Base-by-base conservation (phyloP, 2,113 vertebrate species). In the Hemicordylus capensis region DNA sequence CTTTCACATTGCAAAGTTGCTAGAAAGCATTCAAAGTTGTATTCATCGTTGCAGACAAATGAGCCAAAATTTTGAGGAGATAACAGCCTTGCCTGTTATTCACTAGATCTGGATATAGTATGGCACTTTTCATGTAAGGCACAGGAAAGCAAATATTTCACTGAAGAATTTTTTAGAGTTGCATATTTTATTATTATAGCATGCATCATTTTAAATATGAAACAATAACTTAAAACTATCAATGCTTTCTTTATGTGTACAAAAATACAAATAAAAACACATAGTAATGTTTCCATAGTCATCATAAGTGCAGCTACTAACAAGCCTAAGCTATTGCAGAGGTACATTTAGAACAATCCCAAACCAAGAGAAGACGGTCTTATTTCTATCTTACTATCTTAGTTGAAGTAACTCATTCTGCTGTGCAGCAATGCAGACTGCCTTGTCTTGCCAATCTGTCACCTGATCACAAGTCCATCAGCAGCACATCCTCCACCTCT, bases 11-110 rank as follows among this genome's bases (percentile, higher is more conserved):
- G 95, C 83, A 86, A 91, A 96, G 93, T 92, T 92, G 87, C 86
- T 94, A 85, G 88, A 95, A 94, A 95, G 94, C 91, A 94, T 94
- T 94, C 95, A 86, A 93, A 93, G 88, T 94, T 93, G 93, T 59
- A 90, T 95, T 95, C 78, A 94, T 91, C 89, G 63, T 89, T 94
- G 91, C 91, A 94, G 92, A 95, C 80, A 95, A 94, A 91, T 51
- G 89, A 88, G 95, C 51, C 74, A 89, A 92, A 93, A 94, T 89
- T 84, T 88, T 76, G 88, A 92, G 92, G 37, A 83, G 90, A 59
- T 58, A 90, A 87, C 63, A 90, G 91, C 89, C 88, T 88, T 85
- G 79, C 88, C 89, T 46, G 54, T 91, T 76, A 0, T 81, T 90
- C 89, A 91, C 28, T 76, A 89, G 91, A 91, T 93, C 88, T 79